phyloP scores from a whole-genome alignment of 2,797 vertebrate species.

The Morus bassanus region DNA sequence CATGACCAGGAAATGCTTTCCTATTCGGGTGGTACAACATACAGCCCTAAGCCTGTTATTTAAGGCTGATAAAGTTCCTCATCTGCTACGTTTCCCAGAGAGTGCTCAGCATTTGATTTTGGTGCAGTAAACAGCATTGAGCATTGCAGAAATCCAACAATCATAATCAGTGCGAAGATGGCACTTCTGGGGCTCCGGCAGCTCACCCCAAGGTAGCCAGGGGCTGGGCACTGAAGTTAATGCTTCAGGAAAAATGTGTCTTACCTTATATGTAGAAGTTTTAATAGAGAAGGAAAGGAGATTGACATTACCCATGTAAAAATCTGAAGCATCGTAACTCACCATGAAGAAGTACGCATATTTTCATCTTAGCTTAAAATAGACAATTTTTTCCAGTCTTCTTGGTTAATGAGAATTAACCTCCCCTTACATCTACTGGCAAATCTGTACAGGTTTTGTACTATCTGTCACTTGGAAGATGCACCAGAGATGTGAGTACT shows the following conservation, averaged over 20 bases:
- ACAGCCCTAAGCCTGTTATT: background rate
- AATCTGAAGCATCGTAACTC: background rate
- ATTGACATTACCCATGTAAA: background rate
- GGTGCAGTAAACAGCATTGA: background rate
- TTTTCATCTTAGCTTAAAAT: background rate
- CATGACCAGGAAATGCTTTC: fast-evolving
- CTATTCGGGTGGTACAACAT: background rate
- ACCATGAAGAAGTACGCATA: background rate
- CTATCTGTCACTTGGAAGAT: background rate
- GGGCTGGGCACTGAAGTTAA: background rate
- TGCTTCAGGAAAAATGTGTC: background rate
- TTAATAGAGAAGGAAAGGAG: background rate
- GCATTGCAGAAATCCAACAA: background rate
- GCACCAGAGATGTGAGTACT: background rate
- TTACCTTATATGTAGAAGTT: background rate
- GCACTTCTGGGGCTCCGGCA: background rate
- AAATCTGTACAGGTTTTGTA: background rate
- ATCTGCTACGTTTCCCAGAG: background rate
- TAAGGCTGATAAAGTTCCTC: background rate
- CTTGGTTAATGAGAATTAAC: background rate
- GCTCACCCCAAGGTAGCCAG: background rate
- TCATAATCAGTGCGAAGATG: background rate
- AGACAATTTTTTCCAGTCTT: background rate
- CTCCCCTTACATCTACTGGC: background rate
- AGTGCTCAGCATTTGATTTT: background rate